Evolutionary conservation across 1,140 invertebrate species (phyloP), one percentile per base, ranked within the genome.

Genomic region (Bombus ignitus): DNA sequence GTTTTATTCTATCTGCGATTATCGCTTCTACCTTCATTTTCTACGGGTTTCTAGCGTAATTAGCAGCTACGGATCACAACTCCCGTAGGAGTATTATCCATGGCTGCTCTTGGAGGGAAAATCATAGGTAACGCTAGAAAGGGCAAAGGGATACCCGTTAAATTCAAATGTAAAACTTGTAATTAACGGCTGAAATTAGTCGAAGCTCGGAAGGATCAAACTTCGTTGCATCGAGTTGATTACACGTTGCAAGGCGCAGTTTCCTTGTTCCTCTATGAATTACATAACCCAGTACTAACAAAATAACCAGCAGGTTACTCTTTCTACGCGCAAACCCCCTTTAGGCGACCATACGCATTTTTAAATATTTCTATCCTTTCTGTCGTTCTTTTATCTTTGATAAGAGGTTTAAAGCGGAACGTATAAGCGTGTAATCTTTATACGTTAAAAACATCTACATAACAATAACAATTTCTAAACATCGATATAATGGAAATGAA

Each of bases 121-220:
- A 78, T 62, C 76, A 73, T 80, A 81, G 53, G 65, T 39, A 68
- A 82, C 78, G 83, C 71, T 62, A 53, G 44, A 83, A 77, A 71
- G 81, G 59, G 44, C 68, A 77, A 83, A 83, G 71, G 71, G 80
- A 82, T 82, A 53, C 82, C 82, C n/a, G 77, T 81, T 72, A 81
- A 72, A 85, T 87, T 81, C 86, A 59, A 85, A 85, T 81, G 86
- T 88, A 85, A 88, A 86, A 88, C 83, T 88, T 78, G 79, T 88
- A 86, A 88, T 88, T 88, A 88, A 80, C 79, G 44, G 32, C 25
- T 37, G 73, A 13, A 88, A 88, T 81, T 81, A 86, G 87, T 66
- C 59, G 57, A 77, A 73, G 70, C 70, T 65, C 53, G 70, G 22
- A 80, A 87, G 68, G 78, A 81, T 86, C 87, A 88, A 88, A 88